A percentile compares a stretch with the other conserved stretches of the same genome.
These are phyloP conservation scores for Ptychadena robeensis DNA, from an alignment of 2,797 vertebrate species.

Conservation along the genomic window DNA sequence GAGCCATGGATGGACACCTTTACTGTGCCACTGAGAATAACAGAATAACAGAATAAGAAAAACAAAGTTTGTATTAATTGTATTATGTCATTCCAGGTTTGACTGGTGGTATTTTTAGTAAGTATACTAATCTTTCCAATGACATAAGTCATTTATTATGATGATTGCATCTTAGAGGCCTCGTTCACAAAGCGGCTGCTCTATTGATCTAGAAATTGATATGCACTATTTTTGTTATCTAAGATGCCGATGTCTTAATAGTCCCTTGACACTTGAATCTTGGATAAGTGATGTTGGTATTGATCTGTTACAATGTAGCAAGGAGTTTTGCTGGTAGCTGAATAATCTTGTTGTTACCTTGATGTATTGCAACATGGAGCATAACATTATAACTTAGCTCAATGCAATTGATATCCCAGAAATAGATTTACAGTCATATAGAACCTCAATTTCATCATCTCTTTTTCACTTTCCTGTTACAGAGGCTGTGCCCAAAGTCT, in stretches of 20 bases:
- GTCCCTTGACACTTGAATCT: slow-evolving; percentile 1
- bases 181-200: background rate
- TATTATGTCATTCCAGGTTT: no score
- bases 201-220: slow-evolving; percentile 16
- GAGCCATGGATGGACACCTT: no score
- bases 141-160: background rate
- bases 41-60: no score
- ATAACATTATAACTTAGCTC: background rate
- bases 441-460: no score
- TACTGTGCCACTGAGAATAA: no score
- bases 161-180: background rate
- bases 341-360: background rate
- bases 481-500: no score
- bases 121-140: background rate
- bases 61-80: no score
- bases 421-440: no score
- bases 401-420: background rate
- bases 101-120: slow-evolving; percentile 29
- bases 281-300: background rate
- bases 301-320: slow-evolving; percentile 19
- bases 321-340: background rate
- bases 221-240: slow-evolving; percentile 18
- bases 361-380: background rate
- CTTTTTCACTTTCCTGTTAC: no score
- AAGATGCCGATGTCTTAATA: background rate